phyloP scores from a whole-genome alignment of 2,888 invertebrate species.

The Isotomurus palustris region DNA sequence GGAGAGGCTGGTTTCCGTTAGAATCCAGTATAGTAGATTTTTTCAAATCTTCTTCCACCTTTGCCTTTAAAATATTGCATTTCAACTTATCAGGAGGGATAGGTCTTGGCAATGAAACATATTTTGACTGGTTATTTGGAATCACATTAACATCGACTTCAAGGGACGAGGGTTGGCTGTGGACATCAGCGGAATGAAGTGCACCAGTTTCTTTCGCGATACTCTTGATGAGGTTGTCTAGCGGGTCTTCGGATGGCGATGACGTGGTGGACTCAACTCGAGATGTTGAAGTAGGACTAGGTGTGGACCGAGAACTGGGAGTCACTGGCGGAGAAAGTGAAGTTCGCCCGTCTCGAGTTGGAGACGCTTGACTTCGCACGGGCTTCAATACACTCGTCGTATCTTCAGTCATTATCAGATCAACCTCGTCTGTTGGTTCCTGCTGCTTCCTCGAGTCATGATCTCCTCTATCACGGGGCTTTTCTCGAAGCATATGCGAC shows the following conservation, averaged over 20 bases:
- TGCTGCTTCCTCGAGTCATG: conserved; percentile 10
- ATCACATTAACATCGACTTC: conserved; percentile 50
- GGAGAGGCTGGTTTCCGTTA: conserved; percentile 26
- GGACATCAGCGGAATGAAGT: conserved; percentile 33
- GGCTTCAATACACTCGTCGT: conserved; percentile 37
- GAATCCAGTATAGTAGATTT: conserved; percentile 47
- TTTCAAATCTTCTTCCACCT: conserved; percentile 61
- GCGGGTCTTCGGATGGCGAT: conserved; percentile 53
- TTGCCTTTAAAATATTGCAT: conserved; percentile 89
- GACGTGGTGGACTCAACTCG: conserved; percentile 32
- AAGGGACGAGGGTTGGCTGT: conserved; percentile 5
- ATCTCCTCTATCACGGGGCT: conserved; percentile 59
- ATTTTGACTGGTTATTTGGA: conserved; percentile 53
- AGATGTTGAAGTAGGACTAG: conserved; percentile 40
- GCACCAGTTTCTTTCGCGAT: conserved; percentile 60
- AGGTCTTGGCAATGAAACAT: conserved; percentile 52
- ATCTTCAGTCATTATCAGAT: conserved; percentile 31
- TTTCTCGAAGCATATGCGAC: conserved; percentile 45
- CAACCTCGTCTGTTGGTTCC: conserved; percentile 7
- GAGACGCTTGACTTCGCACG: conserved; percentile 13
- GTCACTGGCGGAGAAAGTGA: conserved; percentile 43
- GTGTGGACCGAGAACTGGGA: conserved; percentile 42
- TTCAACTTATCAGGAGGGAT: conserved; percentile 86
- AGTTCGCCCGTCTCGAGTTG: conserved; percentile 20
- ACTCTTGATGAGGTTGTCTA: conserved; percentile 73